Base-by-base conservation (phyloP, 1,140 invertebrate species). In the Pachyrhynchus sulphureomaculatus region DNA sequence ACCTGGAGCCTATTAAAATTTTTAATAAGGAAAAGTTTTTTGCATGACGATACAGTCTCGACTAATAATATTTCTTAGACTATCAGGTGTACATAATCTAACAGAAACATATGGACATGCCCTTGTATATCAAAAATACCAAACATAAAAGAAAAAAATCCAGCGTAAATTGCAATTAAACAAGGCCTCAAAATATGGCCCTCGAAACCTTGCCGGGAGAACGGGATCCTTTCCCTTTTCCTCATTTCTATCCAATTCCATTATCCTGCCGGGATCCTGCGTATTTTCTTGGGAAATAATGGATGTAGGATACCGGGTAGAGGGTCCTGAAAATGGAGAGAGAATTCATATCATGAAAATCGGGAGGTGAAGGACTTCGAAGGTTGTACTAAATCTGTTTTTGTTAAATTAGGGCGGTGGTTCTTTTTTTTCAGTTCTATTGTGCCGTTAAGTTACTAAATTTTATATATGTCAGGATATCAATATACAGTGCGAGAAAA, bases 161-260 rank as follows among this genome's bases (percentile, higher is more conserved):
- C 36, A 17, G 21, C 36, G 24, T 42, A 42, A 42, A 41, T 44
- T 29, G 37, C 52, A 18, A 44, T 54, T 54, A 42, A 54, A 44
- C 52, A 10, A 34, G n/a, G 20, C 52, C 26, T 42, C 36, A 44
- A 41, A 54, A 41, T 17, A 34, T 26, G 52, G 20, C 8, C 37
- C 36, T 20, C 26, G 9, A 23, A 33, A 29, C 42, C 52, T 23
- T 41, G 52, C 18, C 36, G 33, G 36, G 48, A 32, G 48, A 51
- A 17, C 29, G 20, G 33, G 18, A 34, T 51, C 48, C 48, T 51
- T 51, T 20, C 48, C 48, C 36, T 54, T 39, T 54, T 54, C 52
- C 52, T 41, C 42, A 51, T 54, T 44, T 41, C 17, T 44, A 54
- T 42, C 52, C 52, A 54, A 54, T 54, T 54, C 52, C 52, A 54